Base-by-base conservation (phyloP, 1,140 invertebrate species). In the Drosophila sp. region DNA sequence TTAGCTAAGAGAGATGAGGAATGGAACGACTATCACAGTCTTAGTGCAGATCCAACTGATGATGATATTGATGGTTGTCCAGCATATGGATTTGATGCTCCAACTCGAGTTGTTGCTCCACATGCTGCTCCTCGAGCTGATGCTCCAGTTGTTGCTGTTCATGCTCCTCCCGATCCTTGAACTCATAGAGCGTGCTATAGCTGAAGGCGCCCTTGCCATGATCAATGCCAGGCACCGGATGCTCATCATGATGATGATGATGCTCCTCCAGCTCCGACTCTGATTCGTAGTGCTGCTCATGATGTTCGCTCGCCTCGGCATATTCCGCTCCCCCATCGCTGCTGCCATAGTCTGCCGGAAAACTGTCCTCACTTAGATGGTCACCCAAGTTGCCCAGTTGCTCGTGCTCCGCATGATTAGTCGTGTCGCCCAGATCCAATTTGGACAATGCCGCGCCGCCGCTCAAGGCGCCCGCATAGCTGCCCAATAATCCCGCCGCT, bases 141-240 rank as follows among this genome's bases (percentile, higher is more conserved):
- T 84, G 81, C 43, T 86, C 69, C 18, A 86, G 34, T 21, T 82
- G 76, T 0, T 82, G 76, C 25, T 62, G 66, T 14, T 86, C 81
- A 29, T 86, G 81, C 50, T 86, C 82, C 9, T 87, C 66, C 0
- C 81, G 66, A 40, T 90, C 83, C 72, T 90, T 90, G 67, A 89
- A 90, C 70, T 91, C 89, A 38, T 91, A 91, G 18, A 86, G 69
- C 1, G 89, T 91, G 64, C 89, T 91, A 43, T 91, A 91, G 65
- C 89, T 90, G 11, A 90, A 89, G 34, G 89, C 89, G 2, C 84
- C 89, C 58, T 91, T 91, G 77, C 89, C 89, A 34, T 91, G 89
- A 54, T 91, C 84, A 36, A 91, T 91, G 46, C 89, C 89, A 0
- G 81, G 84, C 53, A 91, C 89, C 3, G 89, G 81, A 70, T 78